These are phyloP conservation scores for Acromyrmex heyeri DNA, from an alignment of 1,140 invertebrate species.

Conservation along the genomic window DNA sequence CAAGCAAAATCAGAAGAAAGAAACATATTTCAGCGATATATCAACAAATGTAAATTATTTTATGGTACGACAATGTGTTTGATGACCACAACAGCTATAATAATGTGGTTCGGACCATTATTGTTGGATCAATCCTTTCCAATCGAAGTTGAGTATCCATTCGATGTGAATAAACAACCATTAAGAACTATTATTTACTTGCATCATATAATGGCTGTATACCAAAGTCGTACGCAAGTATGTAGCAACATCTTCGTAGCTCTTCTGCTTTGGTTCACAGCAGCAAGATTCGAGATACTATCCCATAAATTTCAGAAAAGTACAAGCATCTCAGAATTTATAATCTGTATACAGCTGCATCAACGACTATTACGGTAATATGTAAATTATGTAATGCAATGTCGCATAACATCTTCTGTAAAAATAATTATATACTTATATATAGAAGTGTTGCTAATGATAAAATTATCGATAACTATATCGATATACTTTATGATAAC, in stretches of 20 bases:
- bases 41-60: constrained; percentile 55
- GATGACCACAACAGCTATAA: constrained; percentile 53
- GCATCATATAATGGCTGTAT: constrained; percentile 72
- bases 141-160: constrained; percentile 76
- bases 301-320: constrained; percentile 32
- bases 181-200: constrained; percentile 57
- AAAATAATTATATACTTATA: too few relatives aligned
- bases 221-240: constrained; percentile 66
- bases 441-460: too few relatives aligned
- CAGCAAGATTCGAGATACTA: constrained; percentile 71
- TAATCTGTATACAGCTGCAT: constrained; percentile 20
- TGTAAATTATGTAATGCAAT: neutral
- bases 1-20: constrained; percentile 55
- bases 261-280: constrained; percentile 72
- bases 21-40: constrained; percentile 59
- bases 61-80: constrained; percentile 56
- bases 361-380: constrained; percentile 28
- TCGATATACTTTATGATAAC: too few relatives aligned
- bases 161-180: constrained; percentile 70
- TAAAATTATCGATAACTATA: too few relatives aligned
- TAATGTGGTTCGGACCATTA: constrained; percentile 67
- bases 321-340: constrained; percentile 7
- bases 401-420: too few relatives aligned
- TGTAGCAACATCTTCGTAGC: constrained; percentile 71
- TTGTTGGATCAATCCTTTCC: constrained; percentile 63